Evolutionary conservation across 2,888 invertebrate genomes (phyloP), one percentile per base, ranked within the genome.

Genomic region (Cheilosia grossa): DNA sequence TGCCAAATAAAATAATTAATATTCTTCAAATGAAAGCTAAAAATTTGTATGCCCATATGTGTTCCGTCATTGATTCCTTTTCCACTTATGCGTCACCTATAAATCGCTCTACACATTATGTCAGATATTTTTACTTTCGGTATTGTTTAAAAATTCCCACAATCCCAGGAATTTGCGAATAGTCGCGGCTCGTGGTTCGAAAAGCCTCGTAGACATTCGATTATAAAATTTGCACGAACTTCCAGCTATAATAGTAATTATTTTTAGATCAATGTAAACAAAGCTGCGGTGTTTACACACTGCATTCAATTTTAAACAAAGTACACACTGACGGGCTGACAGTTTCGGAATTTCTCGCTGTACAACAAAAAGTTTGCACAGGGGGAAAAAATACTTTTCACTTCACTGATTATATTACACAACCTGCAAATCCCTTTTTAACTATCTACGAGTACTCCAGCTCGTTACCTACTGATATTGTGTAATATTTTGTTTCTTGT

Each of bases 201-300:
- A 10, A 24, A 37, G 24, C 6, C 37, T 27, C 13, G 47, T 49
- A 49, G 21, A 37, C 24, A 56, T 74, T 63, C 13, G 56, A 64
- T 53, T 67, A 66, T n/a, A n/a, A 67, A 73, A 44, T 73, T 67
- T 72, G 73, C 82, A 67, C 64, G 24, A 66, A 72, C 47, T 73
- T 73, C 51, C 67, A 67, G 63, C n/a, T 13, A 2, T 7, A 6
- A 7, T 2, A 4, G 37, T 58, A 72, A 63, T 73, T 82, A 82
- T 82, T 82, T 82, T 82, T 82, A 78, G 82, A 78, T 56, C 40
- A 42, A 10, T 73, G 51, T 82, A 82, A 78, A 78, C 72, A 82
- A 82, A 73, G 19, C 9, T 49, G 3, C 6, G 44, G 37, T 58
- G 64, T 64, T 66, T 40, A 21, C 47, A 56, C 54, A 67, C 30